Base-by-base conservation (phyloP, 2,797 vertebrate genomes). In the Amniataba percoides region DNA sequence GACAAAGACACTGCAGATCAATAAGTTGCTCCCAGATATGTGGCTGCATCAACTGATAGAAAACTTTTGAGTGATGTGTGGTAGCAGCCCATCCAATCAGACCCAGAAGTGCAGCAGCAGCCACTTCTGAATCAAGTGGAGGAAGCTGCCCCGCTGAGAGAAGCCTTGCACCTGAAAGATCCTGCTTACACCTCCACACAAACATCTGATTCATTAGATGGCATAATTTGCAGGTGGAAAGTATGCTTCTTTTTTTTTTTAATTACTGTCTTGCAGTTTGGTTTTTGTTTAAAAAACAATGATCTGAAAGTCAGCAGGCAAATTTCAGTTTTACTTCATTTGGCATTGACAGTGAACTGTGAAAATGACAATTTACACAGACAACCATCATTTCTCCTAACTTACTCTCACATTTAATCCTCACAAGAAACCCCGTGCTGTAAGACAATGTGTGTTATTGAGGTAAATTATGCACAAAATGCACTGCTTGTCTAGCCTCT, bases 21-120 rank as follows among this genome's bases (percentile, higher is more conserved):
- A 71, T 76, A 62, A 56, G 45, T 16, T 85, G 45, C 49, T 67
- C 31, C 34, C 52, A 82, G 57, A 76, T 61, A 58, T 64, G 16
- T 78, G 21, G 21, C 58, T 51, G 74, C 63, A 64, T 61, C 2
- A 12, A 27, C 51, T 59, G 39, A 70, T 21, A n/a, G 58, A 66
- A 61, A 75, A 55, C 42, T 42, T 61, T 19, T 1, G 52, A 67
- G 49, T 68, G 74, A 43, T 52, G 46, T 45, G 51, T 77, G 58
- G 52, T 49, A 57, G 69, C 15, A 63, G 14, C 7, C 43, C 31
- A 21, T 71, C 48, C 55, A 74, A 39, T 78, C 68, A 80, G 49
- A 59, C 51, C 25, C 18, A 63, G 40, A 40, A 74, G 23, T 53
- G 16, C 57, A 49, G 60, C 64, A 57, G 71, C 43, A 74, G 36